A percentile compares a stretch with the other conserved stretches of the same genome.
These are phyloP conservation scores for Heterocephalus glaber DNA, from an alignment of 2,113 vertebrate genomes.

Conservation along the genomic window DNA sequence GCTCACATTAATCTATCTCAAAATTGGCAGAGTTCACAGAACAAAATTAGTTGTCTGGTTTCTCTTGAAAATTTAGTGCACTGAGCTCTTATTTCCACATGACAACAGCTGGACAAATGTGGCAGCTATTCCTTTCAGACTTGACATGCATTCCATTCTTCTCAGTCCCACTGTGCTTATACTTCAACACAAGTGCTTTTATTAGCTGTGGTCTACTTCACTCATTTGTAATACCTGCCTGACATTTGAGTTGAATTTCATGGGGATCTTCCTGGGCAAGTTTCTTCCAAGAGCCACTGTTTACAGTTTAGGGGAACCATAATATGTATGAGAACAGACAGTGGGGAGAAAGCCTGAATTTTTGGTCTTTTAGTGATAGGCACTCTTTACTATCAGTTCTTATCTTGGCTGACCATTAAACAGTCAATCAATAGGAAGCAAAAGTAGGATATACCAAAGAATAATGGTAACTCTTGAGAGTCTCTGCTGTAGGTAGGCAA, in stretches of 20 bases:
- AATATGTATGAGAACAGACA: background rate
- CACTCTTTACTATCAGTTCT: background rate
- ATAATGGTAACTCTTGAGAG: background rate
- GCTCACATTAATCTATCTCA: background rate
- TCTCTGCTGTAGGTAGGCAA: background rate
- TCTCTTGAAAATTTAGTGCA: conserved; percentile 20
- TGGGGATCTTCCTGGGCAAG: background rate
- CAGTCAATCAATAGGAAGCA: background rate
- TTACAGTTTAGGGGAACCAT: background rate
- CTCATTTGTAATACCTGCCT: background rate
- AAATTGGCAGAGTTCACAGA: background rate
- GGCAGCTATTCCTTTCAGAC: background rate
- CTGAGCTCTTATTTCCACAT: background rate
- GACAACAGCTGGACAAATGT: background rate
- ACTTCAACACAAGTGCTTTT: background rate
- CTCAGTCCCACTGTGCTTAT: background rate
- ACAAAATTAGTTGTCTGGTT: background rate
- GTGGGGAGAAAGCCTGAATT: background rate
- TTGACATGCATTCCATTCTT: background rate
- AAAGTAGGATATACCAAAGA: background rate
- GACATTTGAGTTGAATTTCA: background rate
- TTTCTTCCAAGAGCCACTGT: background rate
- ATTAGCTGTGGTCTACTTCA: background rate
- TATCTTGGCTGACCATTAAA: background rate
- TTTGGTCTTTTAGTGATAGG: background rate